These are phyloP conservation scores for Mythimna vitellina DNA, from an alignment of 2,888 invertebrate species.

Conservation along the genomic window DNA sequence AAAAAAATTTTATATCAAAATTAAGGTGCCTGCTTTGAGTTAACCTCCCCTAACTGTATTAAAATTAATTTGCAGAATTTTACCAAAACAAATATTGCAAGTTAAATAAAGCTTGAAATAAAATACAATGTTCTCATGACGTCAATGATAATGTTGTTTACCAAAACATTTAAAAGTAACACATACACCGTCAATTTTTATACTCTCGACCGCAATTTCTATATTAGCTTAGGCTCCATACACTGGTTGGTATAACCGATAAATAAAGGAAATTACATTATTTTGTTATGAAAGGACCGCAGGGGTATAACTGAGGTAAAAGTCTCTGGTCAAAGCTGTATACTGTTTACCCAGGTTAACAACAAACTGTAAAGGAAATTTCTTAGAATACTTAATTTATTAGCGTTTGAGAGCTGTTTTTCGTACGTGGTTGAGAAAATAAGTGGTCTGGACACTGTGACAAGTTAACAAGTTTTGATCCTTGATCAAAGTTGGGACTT, in stretches of 20 bases:
- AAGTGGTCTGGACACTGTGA: neutral
- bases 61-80: too few relatives aligned
- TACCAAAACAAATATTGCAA: too few relatives aligned
- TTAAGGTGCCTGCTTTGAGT: too few relatives aligned
- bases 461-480: too few relatives aligned
- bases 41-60: too few relatives aligned
- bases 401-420: neutral
- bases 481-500: too few relatives aligned
- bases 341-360: conserved; percentile 16
- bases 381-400: neutral
- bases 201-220: conserved; percentile 15
- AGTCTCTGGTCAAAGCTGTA: conserved; percentile 22
- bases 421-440: neutral
- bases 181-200: neutral
- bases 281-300: conserved; percentile 51
- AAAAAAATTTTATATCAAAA: too few relatives aligned
- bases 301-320: conserved; percentile 20
- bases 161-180: conserved; percentile 14
- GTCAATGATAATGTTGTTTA: neutral
- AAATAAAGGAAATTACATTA: conserved; percentile 57
- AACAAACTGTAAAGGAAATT: neutral
- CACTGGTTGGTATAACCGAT: conserved; percentile 42
- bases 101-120: too few relatives aligned
- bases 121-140: too few relatives aligned
- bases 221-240: conserved; percentile 54